phyloP scores from a whole-genome alignment of 2,113 vertebrate genomes.

The Hymenochirus boettgeri region DNA sequence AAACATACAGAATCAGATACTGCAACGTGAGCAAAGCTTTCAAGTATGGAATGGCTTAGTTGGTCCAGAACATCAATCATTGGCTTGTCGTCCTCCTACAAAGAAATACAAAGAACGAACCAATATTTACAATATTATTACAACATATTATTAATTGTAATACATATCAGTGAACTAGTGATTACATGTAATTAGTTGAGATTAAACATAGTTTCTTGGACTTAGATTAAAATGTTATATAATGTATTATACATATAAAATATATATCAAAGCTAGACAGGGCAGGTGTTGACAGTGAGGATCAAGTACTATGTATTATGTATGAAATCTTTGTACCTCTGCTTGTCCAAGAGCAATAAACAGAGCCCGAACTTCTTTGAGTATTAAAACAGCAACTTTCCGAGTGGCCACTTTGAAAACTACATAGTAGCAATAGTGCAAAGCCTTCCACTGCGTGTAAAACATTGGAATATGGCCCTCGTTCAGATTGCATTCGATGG shows the following conservation, averaged over 20 bases:
- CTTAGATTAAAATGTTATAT: too few species aligned
- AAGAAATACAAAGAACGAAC: neutral
- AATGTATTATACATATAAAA: too few species aligned
- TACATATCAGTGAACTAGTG: too few species aligned
- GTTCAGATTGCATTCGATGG: slow-evolving; percentile 68
- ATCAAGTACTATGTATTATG: too few species aligned
- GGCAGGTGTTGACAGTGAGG: too few species aligned
- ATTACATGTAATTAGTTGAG: too few species aligned
- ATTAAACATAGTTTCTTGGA: too few species aligned
- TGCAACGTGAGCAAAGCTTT: slow-evolving; percentile 94
- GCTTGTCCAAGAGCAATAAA: slow-evolving; percentile 87
- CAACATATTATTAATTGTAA: too few species aligned
- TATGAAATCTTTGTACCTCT: too few species aligned
- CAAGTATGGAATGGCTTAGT: slow-evolving; percentile 89
- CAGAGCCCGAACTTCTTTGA: slow-evolving; percentile 88
- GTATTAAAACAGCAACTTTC: slow-evolving; percentile 88
- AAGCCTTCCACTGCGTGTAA: slow-evolving; percentile 88
- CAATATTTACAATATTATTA: neutral
- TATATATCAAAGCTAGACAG: too few species aligned
- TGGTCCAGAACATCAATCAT: slow-evolving; percentile 99
- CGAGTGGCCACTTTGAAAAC: slow-evolving; percentile 90
- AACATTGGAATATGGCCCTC: slow-evolving; percentile 81
- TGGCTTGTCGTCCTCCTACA: slow-evolving; percentile 92
- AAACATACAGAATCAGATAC: slow-evolving; percentile 88
- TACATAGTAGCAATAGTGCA: slow-evolving; percentile 90